Conservation (phyloP, 2,113 vertebrate genomes). For the Lutjanus erythropterus region DNA sequence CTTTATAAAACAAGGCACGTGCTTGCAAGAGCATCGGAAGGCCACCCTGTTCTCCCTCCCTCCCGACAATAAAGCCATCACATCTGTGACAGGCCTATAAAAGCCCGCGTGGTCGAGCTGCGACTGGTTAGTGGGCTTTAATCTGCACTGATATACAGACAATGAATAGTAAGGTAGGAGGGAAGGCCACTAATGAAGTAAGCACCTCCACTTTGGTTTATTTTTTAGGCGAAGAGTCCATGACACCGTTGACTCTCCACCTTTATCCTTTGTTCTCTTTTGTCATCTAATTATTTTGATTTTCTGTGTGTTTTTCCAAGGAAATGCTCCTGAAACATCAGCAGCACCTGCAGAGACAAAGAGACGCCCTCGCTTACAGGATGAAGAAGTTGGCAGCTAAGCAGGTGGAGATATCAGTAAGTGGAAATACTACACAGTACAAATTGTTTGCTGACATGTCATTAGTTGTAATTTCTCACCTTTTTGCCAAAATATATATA, state of each 20-base stretch:
- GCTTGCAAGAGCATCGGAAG: constrained; percentile 27
- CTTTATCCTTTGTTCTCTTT: neutral
- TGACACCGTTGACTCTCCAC: neutral
- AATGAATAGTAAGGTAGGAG: constrained; percentile 9
- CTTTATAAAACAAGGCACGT: constrained; percentile 44
- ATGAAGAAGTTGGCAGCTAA: constrained; percentile 77
- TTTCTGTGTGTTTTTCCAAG: constrained; percentile 42
- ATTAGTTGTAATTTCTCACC: neutral
- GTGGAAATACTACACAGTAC: constrained; percentile 13
- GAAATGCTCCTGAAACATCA: constrained; percentile 63
- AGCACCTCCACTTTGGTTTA: constrained; percentile 9
- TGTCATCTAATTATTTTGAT: neutral
- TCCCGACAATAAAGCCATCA: constrained; percentile 29
- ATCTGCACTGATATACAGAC: constrained; percentile 1
- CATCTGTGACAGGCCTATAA: constrained; percentile 52
- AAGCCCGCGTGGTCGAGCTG: constrained; percentile 26
- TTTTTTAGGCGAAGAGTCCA: neutral
- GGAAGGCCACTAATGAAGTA: constrained; percentile 61
- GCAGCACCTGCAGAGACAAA: constrained; percentile 69
- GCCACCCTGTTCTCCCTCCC: constrained; percentile 7
- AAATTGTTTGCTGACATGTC: neutral
- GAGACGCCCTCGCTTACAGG: constrained; percentile 63
- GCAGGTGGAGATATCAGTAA: constrained; percentile 72
- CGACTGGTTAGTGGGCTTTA: constrained; percentile 13
- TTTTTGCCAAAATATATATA: neutral